A percentile compares a stretch with the other conserved stretches of the same genome.
These are phyloP conservation scores for Limnephilus rhombicus DNA, from an alignment of 2,888 invertebrate genomes.

Conservation along the genomic window DNA sequence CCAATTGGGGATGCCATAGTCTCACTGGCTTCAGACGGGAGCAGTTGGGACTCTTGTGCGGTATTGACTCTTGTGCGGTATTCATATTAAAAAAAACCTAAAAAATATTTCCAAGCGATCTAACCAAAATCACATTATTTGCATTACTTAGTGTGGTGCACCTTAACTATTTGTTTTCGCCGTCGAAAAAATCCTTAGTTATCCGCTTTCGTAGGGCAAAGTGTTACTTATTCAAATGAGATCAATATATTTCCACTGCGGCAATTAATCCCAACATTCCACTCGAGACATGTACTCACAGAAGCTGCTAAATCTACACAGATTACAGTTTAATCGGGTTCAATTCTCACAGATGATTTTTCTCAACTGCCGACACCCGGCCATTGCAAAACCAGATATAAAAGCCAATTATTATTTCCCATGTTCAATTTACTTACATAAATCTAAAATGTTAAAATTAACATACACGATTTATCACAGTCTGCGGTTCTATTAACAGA, in stretches of 20 bases:
- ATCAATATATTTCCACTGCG: background rate
- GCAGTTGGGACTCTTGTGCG: no score
- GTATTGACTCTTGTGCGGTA: no score
- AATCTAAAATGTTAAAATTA: constrained; percentile 48
- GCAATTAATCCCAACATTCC: constrained; percentile 3
- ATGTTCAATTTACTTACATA: constrained; percentile 35
- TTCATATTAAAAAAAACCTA: no score
- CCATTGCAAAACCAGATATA: constrained; percentile 17
- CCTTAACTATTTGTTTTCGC: background rate
- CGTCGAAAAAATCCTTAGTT: background rate
- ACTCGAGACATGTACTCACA: background rate
- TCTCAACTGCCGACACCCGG: background rate
- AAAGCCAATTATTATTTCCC: constrained; percentile 45
- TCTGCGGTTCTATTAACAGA: constrained; percentile 16
- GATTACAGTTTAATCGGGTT: constrained; percentile 2
- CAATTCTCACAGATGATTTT: constrained; percentile 22
- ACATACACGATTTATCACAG: constrained; percentile 37
- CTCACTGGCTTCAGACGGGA: no score
- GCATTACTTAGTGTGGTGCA: no score
- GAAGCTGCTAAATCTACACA: background rate
- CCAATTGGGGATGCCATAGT: no score
- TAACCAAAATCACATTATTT: no score
- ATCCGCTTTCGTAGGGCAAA: background rate
- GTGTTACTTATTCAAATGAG: background rate
- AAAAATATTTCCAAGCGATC: no score